Evolutionary conservation across 2,888 invertebrate genomes (phyloP), one percentile per base, ranked within the genome.

Genomic region (Shargacucullia verbasci): DNA sequence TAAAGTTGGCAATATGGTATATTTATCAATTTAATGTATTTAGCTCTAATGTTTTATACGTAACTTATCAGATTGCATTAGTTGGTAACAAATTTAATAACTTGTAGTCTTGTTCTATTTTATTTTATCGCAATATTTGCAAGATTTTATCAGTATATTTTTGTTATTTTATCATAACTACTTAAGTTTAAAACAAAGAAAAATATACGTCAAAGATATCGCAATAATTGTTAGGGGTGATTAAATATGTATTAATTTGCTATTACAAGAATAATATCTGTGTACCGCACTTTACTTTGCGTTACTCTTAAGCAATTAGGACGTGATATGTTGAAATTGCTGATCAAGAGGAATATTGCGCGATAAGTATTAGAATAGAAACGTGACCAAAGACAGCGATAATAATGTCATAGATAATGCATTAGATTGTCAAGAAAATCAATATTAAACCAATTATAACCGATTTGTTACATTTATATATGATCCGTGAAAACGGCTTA

Each of bases 161-260:
- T 48, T 45, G 20, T 15, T 39, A 35, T 46, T 64, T 64, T 62
- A 69, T 57, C 56, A 41, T 8, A 11, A 43, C n/a, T 9, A 14
- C 9, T 25, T 39, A 54, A 47, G 46, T 56, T 49, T 25, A 43
- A 59, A 64, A 70, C 59, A 67, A 67, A 67, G 66, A 58, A 48
- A 39, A 44, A 20, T 20, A 9, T 15, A 38, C 52, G 59, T 46
- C 52, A 53, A 46, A 49, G 65, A 62, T 69, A 69, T 10, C 20
- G 20, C n/a, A 7, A 27, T n/a, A 43, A 46, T 49, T 31, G 41
- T 25, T 39, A 45, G 10, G 34, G 35, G 10, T 38, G 40, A 49
- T 49, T 68, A 25, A 45, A 59, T 20, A n/a, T 11, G 20, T 12
- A 37, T n/a, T 37, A 25, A 34, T 45, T 1, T 37, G 44, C 54